Base-by-base conservation (phyloP, 92 coral and sea anemone genomes). In the Umimayanthus chanpuru region DNA sequence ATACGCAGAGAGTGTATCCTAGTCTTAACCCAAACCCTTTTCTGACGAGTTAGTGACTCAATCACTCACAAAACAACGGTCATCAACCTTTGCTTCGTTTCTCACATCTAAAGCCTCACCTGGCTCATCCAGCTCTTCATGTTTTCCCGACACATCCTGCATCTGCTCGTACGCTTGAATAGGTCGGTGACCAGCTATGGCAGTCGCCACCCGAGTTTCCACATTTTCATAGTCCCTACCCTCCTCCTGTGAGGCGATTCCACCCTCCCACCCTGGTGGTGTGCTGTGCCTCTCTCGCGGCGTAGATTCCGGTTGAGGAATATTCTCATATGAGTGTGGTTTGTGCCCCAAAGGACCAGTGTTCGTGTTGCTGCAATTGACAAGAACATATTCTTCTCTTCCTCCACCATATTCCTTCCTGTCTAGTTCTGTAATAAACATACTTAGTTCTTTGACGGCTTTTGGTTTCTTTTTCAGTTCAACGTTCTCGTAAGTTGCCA, bases 401-500 rank as follows among this genome's bases (percentile, higher is more conserved):
- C 25, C 44, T 23, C 29, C 47, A 9, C 47, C 61, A 28, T 83
- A 43, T 15, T 49, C 43, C 4, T 83, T 83, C 41, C 49, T 44
- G 61, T 83, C 87, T 26, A 83, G 23, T 44, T 83, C 87, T 14
- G 87, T 83, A 14, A 83, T 83, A 14, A 83, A 67, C 87, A 83
- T 83, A 50, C 87, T 83, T 68, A 83, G 16, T 47, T 71, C 66
- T 21, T 83, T 83, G 6, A 83, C 87, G 23, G 41, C 49, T 36
- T 47, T 83, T 28, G 65, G 65, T 47, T 83, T 83, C 61, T 47
- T 70, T 70, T 83, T 90, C 10, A 95, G 76, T 53, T 94, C 93
- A 14, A 93, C 96, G 66, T 93, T 93, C 81, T 95, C 96, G 89
- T 93, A 95, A 55, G 85, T 25, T 6, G 76, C 87, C 32, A 88